Base-by-base conservation (phyloP, 2,113 vertebrate genomes). In the Oryzias javanicus region DNA sequence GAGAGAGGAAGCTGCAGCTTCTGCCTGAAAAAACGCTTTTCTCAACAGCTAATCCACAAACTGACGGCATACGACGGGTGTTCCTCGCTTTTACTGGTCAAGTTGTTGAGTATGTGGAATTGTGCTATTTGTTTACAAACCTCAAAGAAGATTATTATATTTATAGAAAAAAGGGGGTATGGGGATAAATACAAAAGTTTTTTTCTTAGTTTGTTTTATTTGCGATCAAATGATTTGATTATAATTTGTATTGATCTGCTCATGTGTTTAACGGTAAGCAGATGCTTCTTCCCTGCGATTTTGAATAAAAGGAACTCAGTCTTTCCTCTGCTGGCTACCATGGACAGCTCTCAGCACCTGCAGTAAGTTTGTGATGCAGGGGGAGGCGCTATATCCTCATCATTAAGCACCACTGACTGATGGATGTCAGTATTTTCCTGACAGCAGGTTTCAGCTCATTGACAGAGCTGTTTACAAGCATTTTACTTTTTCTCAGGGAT, bases 401-500 rank as follows among this genome's bases (percentile, higher is more conserved):
- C 27, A 8, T 47, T 27, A 49, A 50, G 41, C 42, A 45, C 46
- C 42, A 55, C 53, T 57, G 71, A 59, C 19, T 20, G 22, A 29
- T 62, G 2, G 27, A 58, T 68, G 61, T 69, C 22, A 65, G 59
- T 50, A 66, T 67, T 53, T 79, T 80, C 69, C 78, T 61, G 62
- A 55, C 42, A 66, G 56, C 63, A 61, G 25, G 42, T 47, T 71
- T 70, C 70, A 76, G 54, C 74, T 51, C 51, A 66, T 40, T 60
- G 72, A 72, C 60, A 75, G 72, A 65, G 56, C 74, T 68, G 76
- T 78, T 69, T 61, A 70, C 56, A 63, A 60, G 62, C 61, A 68
- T 86, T 81, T 77, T 74, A 81, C 79, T 81, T 74, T 88, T 89
- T 90, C 90, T 92, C 91, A 90, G 90, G 90, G 89, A 92, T 89